Conservation (phyloP, 2,113 vertebrate genomes). For the Calidris pugnax region DNA sequence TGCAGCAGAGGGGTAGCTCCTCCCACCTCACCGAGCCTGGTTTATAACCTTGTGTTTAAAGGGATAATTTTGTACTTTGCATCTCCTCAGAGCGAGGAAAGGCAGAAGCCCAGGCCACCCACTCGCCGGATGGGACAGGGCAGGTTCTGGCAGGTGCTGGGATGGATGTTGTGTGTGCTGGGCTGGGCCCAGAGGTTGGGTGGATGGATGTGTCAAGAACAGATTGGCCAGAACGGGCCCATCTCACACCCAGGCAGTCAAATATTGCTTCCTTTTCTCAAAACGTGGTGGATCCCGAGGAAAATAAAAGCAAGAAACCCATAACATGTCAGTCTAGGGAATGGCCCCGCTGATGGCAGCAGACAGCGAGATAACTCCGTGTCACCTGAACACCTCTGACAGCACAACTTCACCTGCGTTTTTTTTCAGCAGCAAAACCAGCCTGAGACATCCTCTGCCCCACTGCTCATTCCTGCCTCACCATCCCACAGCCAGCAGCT, state of each 20-base stretch:
- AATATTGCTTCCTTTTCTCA: neutral
- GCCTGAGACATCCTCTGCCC: neutral
- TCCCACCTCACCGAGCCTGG: neutral
- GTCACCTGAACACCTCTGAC: neutral
- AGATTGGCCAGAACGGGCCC: neutral
- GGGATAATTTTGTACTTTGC: neutral
- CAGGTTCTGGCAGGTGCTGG: neutral
- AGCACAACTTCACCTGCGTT: neutral
- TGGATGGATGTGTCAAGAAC: neutral
- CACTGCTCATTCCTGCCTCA: neutral
- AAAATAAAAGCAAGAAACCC: neutral
- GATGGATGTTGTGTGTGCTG: neutral
- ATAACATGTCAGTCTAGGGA: neutral
- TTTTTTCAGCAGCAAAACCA: neutral
- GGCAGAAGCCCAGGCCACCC: constrained; percentile 11
- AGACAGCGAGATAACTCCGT: neutral
- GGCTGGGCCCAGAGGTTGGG: neutral
- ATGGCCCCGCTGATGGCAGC: neutral
- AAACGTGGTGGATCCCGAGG: fast-evolving
- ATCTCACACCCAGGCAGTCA: neutral
- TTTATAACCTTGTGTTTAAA: constrained; percentile 23
- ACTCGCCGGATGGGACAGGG: fast-evolving
- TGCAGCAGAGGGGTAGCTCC: neutral
- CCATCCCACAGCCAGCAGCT: neutral
- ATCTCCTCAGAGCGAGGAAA: neutral